phyloP scores from a whole-genome alignment of 1,140 invertebrate genomes.

The Drosophila asahinai region DNA sequence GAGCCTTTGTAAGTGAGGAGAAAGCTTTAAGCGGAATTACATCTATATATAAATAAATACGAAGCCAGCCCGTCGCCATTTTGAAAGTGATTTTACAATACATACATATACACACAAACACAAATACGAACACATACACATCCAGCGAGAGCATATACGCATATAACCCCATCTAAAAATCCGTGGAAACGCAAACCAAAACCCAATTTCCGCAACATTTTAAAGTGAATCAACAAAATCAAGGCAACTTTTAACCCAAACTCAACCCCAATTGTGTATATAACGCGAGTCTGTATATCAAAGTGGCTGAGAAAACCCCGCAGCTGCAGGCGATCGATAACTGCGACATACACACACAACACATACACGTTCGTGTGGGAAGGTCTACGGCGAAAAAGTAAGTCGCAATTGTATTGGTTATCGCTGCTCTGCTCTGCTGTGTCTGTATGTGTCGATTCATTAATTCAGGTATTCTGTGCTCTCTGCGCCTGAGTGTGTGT shows the following conservation, averaged over 20 bases:
- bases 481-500: neutral
- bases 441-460: slow-evolving; percentile 47
- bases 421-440: slow-evolving; percentile 14
- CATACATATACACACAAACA: slow-evolving; percentile 51
- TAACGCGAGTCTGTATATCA: slow-evolving; percentile 67
- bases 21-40: slow-evolving; percentile 82
- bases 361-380: slow-evolving; percentile 67
- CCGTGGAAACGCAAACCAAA: slow-evolving; percentile 48
- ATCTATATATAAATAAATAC: slow-evolving; percentile 73
- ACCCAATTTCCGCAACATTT: slow-evolving; percentile 55
- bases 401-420: slow-evolving; percentile 74
- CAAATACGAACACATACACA: slow-evolving; percentile 44
- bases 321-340: slow-evolving; percentile 71
- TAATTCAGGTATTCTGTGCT: slow-evolving; percentile 56
- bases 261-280: slow-evolving; percentile 55
- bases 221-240: slow-evolving; percentile 61
- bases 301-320: slow-evolving; percentile 70
- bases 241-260: slow-evolving; percentile 70
- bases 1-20: slow-evolving; percentile 78
- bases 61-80: slow-evolving; percentile 77
- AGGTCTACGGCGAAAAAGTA: slow-evolving; percentile 83
- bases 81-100: slow-evolving; percentile 82
- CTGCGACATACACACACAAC: slow-evolving; percentile 71
- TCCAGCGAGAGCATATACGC: slow-evolving; percentile 34
- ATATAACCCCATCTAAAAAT: slow-evolving; percentile 53